phyloP scores from a whole-genome alignment of 37 sponge, comb jelly and placozoan genomes.

The Axinella damicornis region DNA sequence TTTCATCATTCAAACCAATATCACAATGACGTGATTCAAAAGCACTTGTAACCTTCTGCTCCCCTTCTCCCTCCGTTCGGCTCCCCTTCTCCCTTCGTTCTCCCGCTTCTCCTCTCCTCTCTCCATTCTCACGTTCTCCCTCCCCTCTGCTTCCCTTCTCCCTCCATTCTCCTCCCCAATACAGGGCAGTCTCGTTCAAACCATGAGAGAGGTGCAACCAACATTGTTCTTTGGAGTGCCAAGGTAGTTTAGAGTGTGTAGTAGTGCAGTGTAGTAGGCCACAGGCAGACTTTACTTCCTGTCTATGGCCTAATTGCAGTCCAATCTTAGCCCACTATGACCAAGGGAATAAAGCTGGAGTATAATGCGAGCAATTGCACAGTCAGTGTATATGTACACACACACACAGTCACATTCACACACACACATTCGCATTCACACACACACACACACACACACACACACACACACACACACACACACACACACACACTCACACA shows the following conservation, averaged over 20 bases:
- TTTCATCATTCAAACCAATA: no score
- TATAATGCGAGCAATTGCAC: neutral
- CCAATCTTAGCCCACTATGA: no score
- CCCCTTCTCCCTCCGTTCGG: neutral
- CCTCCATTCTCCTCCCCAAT: neutral
- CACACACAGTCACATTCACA: neutral
- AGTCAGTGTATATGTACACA: neutral
- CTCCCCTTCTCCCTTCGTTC: neutral
- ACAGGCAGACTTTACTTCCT: no score
- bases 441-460: neutral
- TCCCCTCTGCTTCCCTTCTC: neutral
- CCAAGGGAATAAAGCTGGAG: no score
- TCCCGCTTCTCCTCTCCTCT: neutral
- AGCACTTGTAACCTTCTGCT: neutral
- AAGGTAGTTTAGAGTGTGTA: constrained; percentile 43
- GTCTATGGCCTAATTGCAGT: no score
- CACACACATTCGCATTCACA: neutral
- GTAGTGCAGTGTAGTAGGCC: neutral
- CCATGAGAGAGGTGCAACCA: constrained; percentile 81
- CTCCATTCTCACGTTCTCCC: neutral
- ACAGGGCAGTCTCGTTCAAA: constrained; percentile 51
- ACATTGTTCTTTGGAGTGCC: constrained; percentile 86
- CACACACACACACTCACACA: neutral
- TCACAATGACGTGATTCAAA: no score
- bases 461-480: no score